A percentile compares a stretch with the other conserved stretches of the same genome.
Evolutionary conservation across 2,797 vertebrate species (phyloP).

Genomic region (Lepus oiostolus): DNA sequence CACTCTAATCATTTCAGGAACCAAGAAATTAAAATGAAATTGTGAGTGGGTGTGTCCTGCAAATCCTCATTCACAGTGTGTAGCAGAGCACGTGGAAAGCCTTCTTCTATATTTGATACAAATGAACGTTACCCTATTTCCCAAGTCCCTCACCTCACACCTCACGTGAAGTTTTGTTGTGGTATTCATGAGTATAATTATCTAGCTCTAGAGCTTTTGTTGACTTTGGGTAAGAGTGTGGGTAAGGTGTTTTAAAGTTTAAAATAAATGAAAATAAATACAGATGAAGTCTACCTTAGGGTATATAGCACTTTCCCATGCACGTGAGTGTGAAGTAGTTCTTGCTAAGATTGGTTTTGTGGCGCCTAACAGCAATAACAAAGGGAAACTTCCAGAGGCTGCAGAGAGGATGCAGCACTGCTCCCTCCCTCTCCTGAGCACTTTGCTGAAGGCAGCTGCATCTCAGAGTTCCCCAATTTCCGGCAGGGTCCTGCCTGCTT

Average conservation of each 20-base stretch:
- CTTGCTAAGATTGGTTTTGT: background rate
- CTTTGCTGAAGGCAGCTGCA: background rate
- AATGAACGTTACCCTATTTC: background rate
- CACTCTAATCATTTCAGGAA: background rate
- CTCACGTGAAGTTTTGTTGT: background rate
- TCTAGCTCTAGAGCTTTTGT: background rate
- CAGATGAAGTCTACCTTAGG: background rate
- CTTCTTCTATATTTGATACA: background rate
- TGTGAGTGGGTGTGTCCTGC: background rate
- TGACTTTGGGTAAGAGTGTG: background rate
- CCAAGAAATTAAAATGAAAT: constrained; percentile 14
- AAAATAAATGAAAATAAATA: background rate
- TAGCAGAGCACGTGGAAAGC: background rate
- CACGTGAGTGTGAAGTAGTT: background rate
- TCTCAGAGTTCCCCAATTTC: background rate
- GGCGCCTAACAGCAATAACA: background rate
- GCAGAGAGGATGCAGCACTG: background rate
- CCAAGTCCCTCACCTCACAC: background rate
- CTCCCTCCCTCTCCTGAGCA: background rate
- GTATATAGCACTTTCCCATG: background rate
- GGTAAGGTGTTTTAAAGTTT: background rate
- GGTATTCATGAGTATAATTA: constrained; percentile 24
- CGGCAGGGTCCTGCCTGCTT: background rate
- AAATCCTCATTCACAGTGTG: background rate
- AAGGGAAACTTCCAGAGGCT: background rate